These are phyloP conservation scores for Rhamphomyia laevipes DNA, from an alignment of 2,888 invertebrate genomes.

Conservation along the genomic window DNA sequence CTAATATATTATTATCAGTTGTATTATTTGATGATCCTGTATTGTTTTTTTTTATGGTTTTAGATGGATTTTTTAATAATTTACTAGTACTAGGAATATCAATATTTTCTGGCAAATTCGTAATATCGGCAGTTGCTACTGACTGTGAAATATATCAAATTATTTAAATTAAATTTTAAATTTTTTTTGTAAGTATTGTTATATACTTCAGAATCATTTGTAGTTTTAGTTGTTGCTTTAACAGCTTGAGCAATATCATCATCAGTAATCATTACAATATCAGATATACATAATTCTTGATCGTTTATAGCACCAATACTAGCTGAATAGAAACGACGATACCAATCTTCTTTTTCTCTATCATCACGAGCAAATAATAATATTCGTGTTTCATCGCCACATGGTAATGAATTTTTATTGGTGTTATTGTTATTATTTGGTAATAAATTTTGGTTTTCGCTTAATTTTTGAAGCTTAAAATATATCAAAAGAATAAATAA, in stretches of 20 bases:
- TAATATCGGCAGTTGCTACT: too few relatives aligned
- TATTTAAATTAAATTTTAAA: too few relatives aligned
- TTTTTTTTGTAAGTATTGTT: too few relatives aligned
- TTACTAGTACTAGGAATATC: too few relatives aligned
- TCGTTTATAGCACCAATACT: conserved; percentile 30
- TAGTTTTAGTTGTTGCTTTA: background rate
- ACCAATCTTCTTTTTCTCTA: conserved; percentile 38
- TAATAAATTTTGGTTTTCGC: conserved; percentile 15
- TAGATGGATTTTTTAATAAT: too few relatives aligned
- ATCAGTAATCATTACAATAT: conserved; percentile 27
- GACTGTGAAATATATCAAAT: too few relatives aligned
- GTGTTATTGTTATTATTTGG: conserved; percentile 12
- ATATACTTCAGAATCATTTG: background rate
- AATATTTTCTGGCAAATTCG: too few relatives aligned
- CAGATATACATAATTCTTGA: conserved; percentile 29
- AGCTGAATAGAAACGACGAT: conserved; percentile 32
- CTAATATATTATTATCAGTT: too few relatives aligned
- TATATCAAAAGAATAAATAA: conserved; percentile 1
- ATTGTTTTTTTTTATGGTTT: too few relatives aligned
- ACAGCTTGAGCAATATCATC: conserved; percentile 21
- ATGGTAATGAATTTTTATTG: conserved; percentile 27
- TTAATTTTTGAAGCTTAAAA: conserved; percentile 27
- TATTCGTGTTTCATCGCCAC: conserved; percentile 34
- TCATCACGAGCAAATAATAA: conserved; percentile 32
- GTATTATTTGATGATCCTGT: too few relatives aligned